Percentiles rank a stretch among this genome's conserved stretches.
These are phyloP conservation scores for Lepidurus couesii DNA, from an alignment of 1,140 invertebrate species.

Conservation along the genomic window DNA sequence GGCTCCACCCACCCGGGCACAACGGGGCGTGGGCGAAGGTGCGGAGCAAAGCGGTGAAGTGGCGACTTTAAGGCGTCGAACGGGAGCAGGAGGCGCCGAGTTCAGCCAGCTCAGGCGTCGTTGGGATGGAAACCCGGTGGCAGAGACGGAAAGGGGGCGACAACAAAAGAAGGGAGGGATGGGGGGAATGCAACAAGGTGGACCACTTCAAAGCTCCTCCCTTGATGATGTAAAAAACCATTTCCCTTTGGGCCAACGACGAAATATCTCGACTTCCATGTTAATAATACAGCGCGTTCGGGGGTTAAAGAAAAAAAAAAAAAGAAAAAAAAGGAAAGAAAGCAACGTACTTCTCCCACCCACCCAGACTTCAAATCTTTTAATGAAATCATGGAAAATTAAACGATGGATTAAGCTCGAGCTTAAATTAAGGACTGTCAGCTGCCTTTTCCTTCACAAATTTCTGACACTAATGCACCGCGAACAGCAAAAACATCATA, in stretches of 20 bases:
- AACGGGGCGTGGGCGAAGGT: constrained; percentile 5
- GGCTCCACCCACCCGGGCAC: not conserved
- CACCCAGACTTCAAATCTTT: too few relatives aligned
- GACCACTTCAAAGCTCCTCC: not conserved
- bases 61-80: constrained; percentile 15
- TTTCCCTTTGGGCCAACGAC: not conserved
- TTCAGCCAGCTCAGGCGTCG: constrained; percentile 20
- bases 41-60: constrained; percentile 10
- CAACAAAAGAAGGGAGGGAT: not conserved
- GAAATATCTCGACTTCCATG: not conserved
- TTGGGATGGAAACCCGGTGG: not conserved
- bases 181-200: not conserved
- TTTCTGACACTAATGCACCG: too few relatives aligned
- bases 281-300: too few relatives aligned
- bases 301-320: too few relatives aligned
- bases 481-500: too few relatives aligned
- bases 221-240: not conserved
- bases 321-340: too few relatives aligned
- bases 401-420: too few relatives aligned
- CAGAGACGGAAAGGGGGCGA: not conserved
- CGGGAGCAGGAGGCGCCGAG: constrained; percentile 19
- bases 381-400: too few relatives aligned
- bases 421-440: too few relatives aligned
- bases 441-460: too few relatives aligned
- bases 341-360: too few relatives aligned